phyloP scores from a whole-genome alignment of 2,113 vertebrate species.

The Phocoena phocoena region DNA sequence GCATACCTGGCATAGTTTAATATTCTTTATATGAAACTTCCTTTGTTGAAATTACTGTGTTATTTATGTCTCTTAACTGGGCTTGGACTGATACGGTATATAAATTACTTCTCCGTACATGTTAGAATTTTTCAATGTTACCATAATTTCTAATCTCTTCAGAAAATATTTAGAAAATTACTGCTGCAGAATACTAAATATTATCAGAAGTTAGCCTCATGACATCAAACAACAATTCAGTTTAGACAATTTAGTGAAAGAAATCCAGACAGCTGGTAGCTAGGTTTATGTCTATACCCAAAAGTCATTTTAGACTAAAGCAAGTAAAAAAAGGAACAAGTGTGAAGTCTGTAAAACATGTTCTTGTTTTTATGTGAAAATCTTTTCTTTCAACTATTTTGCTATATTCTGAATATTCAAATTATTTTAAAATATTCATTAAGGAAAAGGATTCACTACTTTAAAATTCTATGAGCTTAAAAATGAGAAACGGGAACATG shows the following conservation, averaged over 20 bases:
- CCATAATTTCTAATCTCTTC: background rate
- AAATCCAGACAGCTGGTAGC: constrained; percentile 73
- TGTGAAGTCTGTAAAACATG: constrained; percentile 78
- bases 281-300: constrained; percentile 70
- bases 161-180: constrained; percentile 44
- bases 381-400: constrained; percentile 78
- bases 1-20: background rate
- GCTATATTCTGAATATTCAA: constrained; percentile 79
- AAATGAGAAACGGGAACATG: constrained; percentile 71
- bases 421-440: constrained; percentile 82
- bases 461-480: constrained; percentile 78
- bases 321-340: constrained; percentile 78
- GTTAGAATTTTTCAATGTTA: background rate
- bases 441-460: constrained; percentile 78
- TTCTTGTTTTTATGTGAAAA: constrained; percentile 78
- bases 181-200: background rate
- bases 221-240: constrained; percentile 60
- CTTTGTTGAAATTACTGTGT: background rate
- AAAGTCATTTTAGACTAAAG: constrained; percentile 77
- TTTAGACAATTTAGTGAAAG: constrained; percentile 55
- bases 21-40: background rate
- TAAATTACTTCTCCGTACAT: background rate
- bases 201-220: constrained; percentile 41
- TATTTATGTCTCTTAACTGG: background rate
- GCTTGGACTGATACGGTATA: background rate